Evolutionary conservation across 2,113 vertebrate genomes (phyloP).

Genomic region (Tautogolabrus adspersus): DNA sequence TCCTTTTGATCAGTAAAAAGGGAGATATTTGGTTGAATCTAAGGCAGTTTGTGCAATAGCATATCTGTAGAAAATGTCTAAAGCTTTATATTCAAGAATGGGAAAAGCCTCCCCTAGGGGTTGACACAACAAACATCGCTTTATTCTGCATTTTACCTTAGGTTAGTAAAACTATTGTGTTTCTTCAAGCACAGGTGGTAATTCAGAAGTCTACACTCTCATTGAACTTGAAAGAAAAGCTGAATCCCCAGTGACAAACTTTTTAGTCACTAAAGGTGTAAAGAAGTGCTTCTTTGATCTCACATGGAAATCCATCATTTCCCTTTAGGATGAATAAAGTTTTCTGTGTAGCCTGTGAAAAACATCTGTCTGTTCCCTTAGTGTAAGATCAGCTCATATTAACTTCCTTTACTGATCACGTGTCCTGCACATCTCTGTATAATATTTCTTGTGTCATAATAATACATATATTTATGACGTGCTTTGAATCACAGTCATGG

Average conservation of each 20-base stretch:
- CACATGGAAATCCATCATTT: no score
- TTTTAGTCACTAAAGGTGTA: no score
- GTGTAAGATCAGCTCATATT: background rate
- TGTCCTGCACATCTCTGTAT: background rate
- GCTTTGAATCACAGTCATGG: no score
- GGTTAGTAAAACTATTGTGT: background rate
- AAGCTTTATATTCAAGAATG: background rate
- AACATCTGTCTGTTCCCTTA: background rate
- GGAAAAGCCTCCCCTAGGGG: background rate
- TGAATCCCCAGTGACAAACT: background rate
- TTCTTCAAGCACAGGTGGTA: background rate
- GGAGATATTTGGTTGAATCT: background rate
- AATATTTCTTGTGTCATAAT: background rate
- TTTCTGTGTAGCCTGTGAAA: background rate
- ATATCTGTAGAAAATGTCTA: background rate
- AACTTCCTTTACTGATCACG: background rate
- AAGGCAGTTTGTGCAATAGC: background rate
- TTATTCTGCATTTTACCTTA: background rate
- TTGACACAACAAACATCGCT: background rate
- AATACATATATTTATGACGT: no score
- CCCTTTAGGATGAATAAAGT: no score
- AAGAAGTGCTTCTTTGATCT: no score
- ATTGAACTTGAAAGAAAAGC: background rate
- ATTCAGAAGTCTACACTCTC: background rate
- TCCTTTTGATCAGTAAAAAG: no score